Base-by-base conservation (phyloP, 2,797 vertebrate species). In the Xenopus petersii region DNA sequence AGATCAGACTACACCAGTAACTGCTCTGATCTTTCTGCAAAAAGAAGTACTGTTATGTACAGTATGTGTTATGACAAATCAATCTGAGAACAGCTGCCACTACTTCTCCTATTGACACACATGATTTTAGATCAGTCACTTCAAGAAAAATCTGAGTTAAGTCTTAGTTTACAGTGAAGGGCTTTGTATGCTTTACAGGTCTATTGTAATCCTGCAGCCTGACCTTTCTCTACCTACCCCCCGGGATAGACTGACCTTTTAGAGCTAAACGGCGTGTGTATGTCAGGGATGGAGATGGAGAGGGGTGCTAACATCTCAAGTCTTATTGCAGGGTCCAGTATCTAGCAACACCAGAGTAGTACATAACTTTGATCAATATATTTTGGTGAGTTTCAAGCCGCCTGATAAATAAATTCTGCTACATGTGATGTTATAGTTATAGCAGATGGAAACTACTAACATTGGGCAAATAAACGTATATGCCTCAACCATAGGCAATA, bases 201-300 rank as follows among this genome's bases (percentile, higher is more conserved):
- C 54, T 69, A 15, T 10, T n/a, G 16, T 46, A 36, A 42, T 16
- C 49, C 47, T 55, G 21, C 16, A 68, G 12, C 47, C 10, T 70
- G 68, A 70, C 55, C 68, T 60, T 70, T 70, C 56, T 47, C 11
- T 60, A 47, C 56, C 12, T 42, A 69, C 68, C 42, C 21, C 68
- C 68, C 11, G 68, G 56, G 68, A 55, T 26, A 24, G 9, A 9
- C 5, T 70, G 56, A 70, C 55, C 55, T 70, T 70, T 60, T 60
- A 33, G 68, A 70, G 12, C 2, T 48, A 47, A 36, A 70, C 21
- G 26, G 30, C 60, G n/a, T 10, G 15, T 70, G 49, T 67, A 30
- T 58, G 3, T 3, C 48, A 69, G 67, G 12, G 55, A 69, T 58
- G 9, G n/a, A 59, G 30, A 15, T 10, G 15, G 62, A 15, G 62